Evolutionary conservation across 2,113 vertebrate genomes (phyloP), one percentile per base, ranked within the genome.

Genomic region (Tragelaphus imberbis): DNA sequence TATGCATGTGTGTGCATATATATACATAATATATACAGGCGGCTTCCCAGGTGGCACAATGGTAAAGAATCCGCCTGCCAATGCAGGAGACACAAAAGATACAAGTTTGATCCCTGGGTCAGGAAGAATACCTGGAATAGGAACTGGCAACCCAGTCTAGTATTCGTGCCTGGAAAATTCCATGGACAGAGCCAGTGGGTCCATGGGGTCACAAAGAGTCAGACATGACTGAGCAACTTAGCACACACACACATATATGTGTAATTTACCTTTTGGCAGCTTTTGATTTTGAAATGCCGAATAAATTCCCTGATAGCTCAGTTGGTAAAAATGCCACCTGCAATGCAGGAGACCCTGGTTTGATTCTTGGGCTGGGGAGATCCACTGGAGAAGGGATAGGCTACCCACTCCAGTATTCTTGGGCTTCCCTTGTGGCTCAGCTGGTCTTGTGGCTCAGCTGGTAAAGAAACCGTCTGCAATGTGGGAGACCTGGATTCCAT

Each of bases 301-400:
- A 71, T 71, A 71, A 71, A 40, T 71, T 40, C 19, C 68, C 68
- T 40, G n/a, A 40, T 71, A 40, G 19, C 9, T 71, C n/a, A 40
- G 19, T 6, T 40, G 68, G 68, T 23, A 71, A 40, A 71, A 36
- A 36, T 12, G 23, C n/a, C 0, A 0, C n/a, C 68, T 40, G n/a
- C 68, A 71, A 40, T 71, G 68, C 19, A 71, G 68, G 19, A 71
- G 68, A 71, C 68, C n/a, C 19, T 12, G n/a, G n/a, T 40, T 12
- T 0, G 2, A 71, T 23, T 71, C 9, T 71, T 71, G 65, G 65
- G n/a, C n/a, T 71, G 10, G 9, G 17, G 36, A 36, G n/a, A 36
- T 36, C n/a, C 17, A 36, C 65, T 23, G n/a, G n/a, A 71, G 9
- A 71, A 71, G n/a, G n/a, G 65, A 71, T 12, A 36, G 65, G n/a